phyloP scores from a whole-genome alignment of 2,113 vertebrate species.

The Heloderma charlesbogerti region DNA sequence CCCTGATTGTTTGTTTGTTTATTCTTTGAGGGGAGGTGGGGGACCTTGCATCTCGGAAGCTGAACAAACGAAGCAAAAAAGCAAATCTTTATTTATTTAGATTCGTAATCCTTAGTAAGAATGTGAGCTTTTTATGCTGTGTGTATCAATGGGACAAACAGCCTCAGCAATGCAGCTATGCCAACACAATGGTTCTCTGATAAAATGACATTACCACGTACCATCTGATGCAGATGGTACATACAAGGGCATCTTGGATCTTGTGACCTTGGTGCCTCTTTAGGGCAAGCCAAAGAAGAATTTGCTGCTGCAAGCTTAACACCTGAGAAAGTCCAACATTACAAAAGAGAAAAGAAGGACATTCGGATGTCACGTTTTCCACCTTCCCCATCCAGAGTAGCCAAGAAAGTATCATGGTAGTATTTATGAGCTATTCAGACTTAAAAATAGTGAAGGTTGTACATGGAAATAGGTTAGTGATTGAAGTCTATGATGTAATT shows the following conservation, averaged over 20 bases:
- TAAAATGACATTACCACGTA: not conserved
- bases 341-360: constrained; percentile 48
- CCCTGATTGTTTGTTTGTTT: not conserved
- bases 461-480: constrained; percentile 60
- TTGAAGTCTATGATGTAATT: constrained; percentile 62
- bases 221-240: not conserved
- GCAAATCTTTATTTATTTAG: not conserved
- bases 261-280: constrained; percentile 14
- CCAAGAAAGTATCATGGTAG: constrained; percentile 46
- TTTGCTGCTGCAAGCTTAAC: not conserved
- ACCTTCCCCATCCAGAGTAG: not conserved
- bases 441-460: constrained; percentile 61
- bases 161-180: not conserved
- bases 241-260: constrained; percentile 31
- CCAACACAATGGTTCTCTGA: not conserved
- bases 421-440: constrained; percentile 65
- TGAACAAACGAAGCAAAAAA: not conserved
- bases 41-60: not conserved
- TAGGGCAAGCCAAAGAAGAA: constrained; percentile 10
- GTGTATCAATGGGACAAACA: not conserved
- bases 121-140: not conserved
- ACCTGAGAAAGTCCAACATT: constrained; percentile 38
- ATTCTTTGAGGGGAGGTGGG: too few relatives aligned
- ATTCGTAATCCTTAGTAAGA: not conserved
- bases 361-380: constrained; percentile 18